phyloP scores from a whole-genome alignment of 1,140 invertebrate genomes.

The Drosophila bipectinata region DNA sequence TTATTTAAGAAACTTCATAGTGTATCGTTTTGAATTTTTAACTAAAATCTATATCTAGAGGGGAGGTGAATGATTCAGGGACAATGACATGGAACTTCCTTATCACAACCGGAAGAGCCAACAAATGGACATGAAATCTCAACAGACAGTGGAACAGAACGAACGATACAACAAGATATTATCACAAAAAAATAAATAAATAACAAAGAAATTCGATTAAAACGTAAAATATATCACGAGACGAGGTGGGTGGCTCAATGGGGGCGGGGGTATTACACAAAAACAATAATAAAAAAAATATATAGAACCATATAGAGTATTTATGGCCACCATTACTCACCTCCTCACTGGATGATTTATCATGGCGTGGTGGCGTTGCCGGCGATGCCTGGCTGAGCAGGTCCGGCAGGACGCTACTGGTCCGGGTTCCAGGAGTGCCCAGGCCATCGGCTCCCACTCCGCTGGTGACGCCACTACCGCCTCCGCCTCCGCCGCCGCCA shows the following conservation, averaged over 20 bases:
- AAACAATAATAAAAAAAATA: too few relatives aligned
- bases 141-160: not conserved
- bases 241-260: not conserved
- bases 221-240: conserved; percentile 9
- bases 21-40: not conserved
- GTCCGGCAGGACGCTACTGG: conserved; percentile 96
- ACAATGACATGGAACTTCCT: not conserved
- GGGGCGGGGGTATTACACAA: not conserved
- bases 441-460: conserved; percentile 86
- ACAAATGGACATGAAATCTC: not conserved
- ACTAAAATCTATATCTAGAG: not conserved
- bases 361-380: conserved; percentile 92
- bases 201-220: conserved; percentile 35
- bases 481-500: conserved; percentile 85
- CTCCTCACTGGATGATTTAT: conserved; percentile 97
- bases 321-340: conserved; percentile 86
- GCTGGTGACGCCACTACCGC: conserved; percentile 84
- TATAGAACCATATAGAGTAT: conserved; percentile 18
- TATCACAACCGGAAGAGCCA: too few relatives aligned
- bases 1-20: not conserved
- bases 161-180: conserved; percentile 38
- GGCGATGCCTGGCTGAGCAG: conserved; percentile 94
- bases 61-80: too few relatives aligned
- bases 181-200: conserved; percentile 47
- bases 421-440: conserved; percentile 90